Base-by-base conservation (phyloP, 1,140 invertebrate genomes). In the Acromyrmex heyeri region DNA sequence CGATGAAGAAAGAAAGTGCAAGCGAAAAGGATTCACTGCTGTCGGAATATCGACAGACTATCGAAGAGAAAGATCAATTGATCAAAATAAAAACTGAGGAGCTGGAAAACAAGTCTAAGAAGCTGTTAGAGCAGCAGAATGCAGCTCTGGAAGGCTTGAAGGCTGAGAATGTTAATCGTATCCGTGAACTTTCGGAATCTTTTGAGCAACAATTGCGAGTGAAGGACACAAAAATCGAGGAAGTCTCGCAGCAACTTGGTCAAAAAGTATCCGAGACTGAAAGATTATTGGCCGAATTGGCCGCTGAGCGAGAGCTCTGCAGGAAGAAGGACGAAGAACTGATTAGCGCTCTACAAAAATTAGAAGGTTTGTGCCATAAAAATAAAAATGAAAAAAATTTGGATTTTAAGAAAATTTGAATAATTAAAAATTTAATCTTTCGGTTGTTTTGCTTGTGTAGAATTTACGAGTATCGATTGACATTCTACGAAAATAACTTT, bases 161-260 rank as follows among this genome's bases (percentile, higher is more conserved):
- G 85, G 86, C 81, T 61, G 95, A 96, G 91, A 96, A 95, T 92
- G 93, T 95, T 70, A 94, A 95, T 2, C 95, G 96, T 93, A 94
- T 96, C 27, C 87, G 93, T 73, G 94, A 95, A 87, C 82, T 94
- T 10, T 91, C 93, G 6, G 88, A 93, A 27, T 91, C 90, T 62
- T 94, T 96, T 44, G 95, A 95, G 67, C 93, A 95, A 86, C 95
- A 96, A 86, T 93, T 96, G n/a, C 95, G 93, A 86, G 94, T 95
- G 91, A 95, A 95, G 30, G 93, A 93, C 24, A 92, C 95, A 34
- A 87, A 94, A 48, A 94, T 95, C 21, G 86, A 93, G 67, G 93
- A 96, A 88, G 86, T 96, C 55, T 92, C 89, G 12, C 88, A 53
- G 14, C 85, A 93, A 73, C 85, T 95, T 0, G 94, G 96, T 82